Base-by-base conservation (phyloP, 2,113 vertebrate species). In the Odontophorus gujanensis region DNA sequence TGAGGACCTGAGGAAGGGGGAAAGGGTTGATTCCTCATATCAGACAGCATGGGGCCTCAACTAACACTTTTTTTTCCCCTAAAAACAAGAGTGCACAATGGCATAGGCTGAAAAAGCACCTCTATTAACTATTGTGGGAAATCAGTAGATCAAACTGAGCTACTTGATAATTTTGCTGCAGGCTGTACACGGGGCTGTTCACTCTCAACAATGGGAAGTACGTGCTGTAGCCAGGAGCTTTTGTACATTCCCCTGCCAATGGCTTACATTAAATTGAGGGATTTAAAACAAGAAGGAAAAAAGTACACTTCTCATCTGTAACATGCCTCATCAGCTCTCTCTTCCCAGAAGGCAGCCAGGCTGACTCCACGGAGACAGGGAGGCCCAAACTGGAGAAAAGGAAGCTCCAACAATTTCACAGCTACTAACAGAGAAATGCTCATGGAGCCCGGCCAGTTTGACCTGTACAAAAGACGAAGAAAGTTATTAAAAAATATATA, bases 241-340 rank as follows among this genome's bases (percentile, higher is more conserved):
- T 79, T 68, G 38, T 38, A 78, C 40, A 13, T 53, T 66, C 87
- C 79, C 0, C 0, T 85, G 90, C 85, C 82, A 91, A 43, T 61
- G 57, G 85, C 82, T 90, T 83, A 72, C 57, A 85, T 88, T 87
- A 95, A 95, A 93, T 16, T 8, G 80, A 94, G 82, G 90, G 75
- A 94, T 81, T 95, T 84, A 68, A 84, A 95, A 91, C 0, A 4
- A 90, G 85, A 75, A 95, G 76, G 93, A 72, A 88, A 88, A 75
- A 95, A 74, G 43, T 20, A 48, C 43, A 55, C 0, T 2, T 78
- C 85, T 97, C 91, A 81, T 81, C 76, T 86, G 73, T 88, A 92
- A 91, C 96, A 88, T 81, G 90, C 87, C 92, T 91, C 94, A 92
- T 96, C 96, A 92, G 79, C 93, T 93, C 80, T 36, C 34, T 74